Evolutionary conservation across 1,140 invertebrate species (phyloP), one percentile per base, ranked within the genome.

Genomic region (Drosophila chauvacae): DNA sequence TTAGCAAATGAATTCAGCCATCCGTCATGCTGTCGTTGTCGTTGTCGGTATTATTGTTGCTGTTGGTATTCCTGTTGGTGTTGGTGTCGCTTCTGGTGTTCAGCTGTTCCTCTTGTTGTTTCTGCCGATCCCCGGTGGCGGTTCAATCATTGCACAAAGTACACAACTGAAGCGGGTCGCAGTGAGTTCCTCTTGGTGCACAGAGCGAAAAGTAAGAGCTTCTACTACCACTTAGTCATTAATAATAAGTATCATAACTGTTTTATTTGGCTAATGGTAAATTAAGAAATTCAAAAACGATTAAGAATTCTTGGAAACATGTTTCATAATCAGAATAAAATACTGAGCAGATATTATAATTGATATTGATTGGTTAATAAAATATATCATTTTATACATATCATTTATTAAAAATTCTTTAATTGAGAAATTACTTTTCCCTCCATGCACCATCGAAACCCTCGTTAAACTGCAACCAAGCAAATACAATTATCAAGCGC

Each of bases 1-100:
- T 91, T 91, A 91, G 90, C 87, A 91, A 91, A 91, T 91, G 90
- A 91, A 91, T 90, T 87, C 90, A 91, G 69, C 81, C 90, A 91
- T 91, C 87, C 90, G 83, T 91, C 90, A 87, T 85, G 76, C 79
- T 84, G 86, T 85, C 81, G 71, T 72, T 72, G 41, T 33, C 55
- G 26, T 42, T 65, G 64, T 56, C 42, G 50, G 14, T 20, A 13
- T 23, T 23, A 51, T 14, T 57, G 51, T 35, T 35, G 44, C 13
- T 23, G 13, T 23, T 47, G 35, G 18, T 20, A 13, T 23, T 23
- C 51, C 14, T 57, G 51, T 35, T 35, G 35, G 18, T 23, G 13
- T 23, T 47, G 44, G 30, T 35, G 50, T 53, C 50, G 50, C 28
- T 35, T 18, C 30, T 53, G 51, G 51, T 35, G 33, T 55, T 37